phyloP scores from a whole-genome alignment of 30 jellyfish, hydroid and myxozoan genomes.

The Aurelia sp. region DNA sequence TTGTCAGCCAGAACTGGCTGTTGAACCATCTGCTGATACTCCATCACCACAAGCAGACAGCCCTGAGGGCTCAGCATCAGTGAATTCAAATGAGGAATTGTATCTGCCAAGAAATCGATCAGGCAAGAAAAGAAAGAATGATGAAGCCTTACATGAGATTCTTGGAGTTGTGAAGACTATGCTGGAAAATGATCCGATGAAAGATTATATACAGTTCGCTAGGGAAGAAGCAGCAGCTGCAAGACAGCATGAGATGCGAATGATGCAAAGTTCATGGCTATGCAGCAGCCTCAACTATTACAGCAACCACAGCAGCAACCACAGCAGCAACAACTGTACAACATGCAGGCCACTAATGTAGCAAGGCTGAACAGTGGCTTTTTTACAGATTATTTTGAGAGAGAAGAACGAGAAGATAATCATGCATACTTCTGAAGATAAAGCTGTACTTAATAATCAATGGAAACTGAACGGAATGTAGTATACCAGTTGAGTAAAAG shows the following conservation, averaged over 20 bases:
- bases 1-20: constrained; percentile 51
- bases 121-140: not conserved
- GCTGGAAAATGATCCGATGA: constrained; percentile 16
- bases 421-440: not conserved
- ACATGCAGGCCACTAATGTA: constrained; percentile 14
- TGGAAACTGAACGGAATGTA: too few relatives aligned
- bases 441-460: not conserved
- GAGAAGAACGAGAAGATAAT: constrained; percentile 7
- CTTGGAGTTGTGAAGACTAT: constrained; percentile 5
- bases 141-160: not conserved
- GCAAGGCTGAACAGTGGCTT: constrained; percentile 13
- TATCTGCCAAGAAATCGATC: not conserved
- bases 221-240: constrained; percentile 2
- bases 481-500: too few relatives aligned
- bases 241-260: constrained; percentile 13
- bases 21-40: constrained; percentile 39
- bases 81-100: not conserved
- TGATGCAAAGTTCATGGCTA: constrained; percentile 21
- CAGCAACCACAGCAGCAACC: not conserved
- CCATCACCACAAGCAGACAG: not conserved
- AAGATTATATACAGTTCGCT: not conserved
- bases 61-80: not conserved
- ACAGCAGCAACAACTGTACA: not conserved
- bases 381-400: not conserved
- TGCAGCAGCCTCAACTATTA: not conserved